These are phyloP conservation scores for Acanthochromis polyacanthus DNA, from an alignment of 2,113 vertebrate species.

Conservation along the genomic window DNA sequence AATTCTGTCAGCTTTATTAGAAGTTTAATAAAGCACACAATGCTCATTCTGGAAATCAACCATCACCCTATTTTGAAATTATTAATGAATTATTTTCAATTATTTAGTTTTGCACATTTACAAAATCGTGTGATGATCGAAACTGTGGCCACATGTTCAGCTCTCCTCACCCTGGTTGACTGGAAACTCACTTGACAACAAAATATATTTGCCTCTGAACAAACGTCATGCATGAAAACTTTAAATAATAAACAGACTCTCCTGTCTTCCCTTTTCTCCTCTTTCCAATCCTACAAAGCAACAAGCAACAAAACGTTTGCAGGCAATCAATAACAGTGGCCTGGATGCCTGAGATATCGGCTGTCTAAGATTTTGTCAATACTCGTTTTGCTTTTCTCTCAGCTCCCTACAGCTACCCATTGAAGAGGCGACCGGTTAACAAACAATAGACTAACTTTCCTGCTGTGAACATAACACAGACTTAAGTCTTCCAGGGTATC, in stretches of 20 bases:
- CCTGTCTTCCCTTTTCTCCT: not conserved
- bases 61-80: too few species aligned
- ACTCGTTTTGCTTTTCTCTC: constrained; percentile 35
- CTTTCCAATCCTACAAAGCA: constrained; percentile 9
- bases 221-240: not conserved
- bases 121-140: not conserved
- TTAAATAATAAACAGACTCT: not conserved
- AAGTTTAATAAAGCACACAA: too few species aligned
- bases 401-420: constrained; percentile 27
- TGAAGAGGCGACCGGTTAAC: constrained; percentile 34
- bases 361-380: constrained; percentile 47
- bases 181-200: not conserved
- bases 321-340: constrained; percentile 32
- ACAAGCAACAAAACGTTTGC: constrained; percentile 41
- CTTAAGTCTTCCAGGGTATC: constrained; percentile 3
- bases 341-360: constrained; percentile 48
- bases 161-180: not conserved
- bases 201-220: not conserved
- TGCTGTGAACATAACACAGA: constrained; percentile 22
- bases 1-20: too few species aligned
- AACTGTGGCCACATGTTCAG: not conserved
- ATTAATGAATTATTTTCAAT: not conserved
- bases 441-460: constrained; percentile 34
- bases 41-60: too few species aligned
- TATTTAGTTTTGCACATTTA: not conserved